Evolutionary conservation across 92 coral and sea anemone genomes (phyloP), one percentile per base, ranked within the genome.

Genomic region (Phenganax subtilis): DNA sequence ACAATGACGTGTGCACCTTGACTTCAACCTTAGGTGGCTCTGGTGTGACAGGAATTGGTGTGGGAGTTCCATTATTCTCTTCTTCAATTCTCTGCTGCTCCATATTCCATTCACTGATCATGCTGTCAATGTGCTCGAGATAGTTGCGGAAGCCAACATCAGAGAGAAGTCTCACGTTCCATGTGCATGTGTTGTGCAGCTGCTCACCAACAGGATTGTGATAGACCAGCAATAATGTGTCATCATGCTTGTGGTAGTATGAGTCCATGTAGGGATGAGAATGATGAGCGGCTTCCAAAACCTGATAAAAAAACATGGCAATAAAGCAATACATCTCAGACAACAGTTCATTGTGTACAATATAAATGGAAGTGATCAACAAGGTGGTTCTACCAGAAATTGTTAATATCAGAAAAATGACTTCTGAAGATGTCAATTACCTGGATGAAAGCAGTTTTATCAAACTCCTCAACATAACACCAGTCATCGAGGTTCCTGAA

Each of bases 121-220:
- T 65, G 27, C 14, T 51, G 51, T 47, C 68, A 56, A 94, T 92
- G 61, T 94, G 94, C 57, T 92, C 97, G n/a, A 94, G 89, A 86
- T 94, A 94, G 88, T 94, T 94, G n/a, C 96, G 90, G 86, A 94
- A 94, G 81, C 98, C 98, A 55, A 94, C 98, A 63, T 94, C 92
- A 17, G 98, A 94, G 72, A 92, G 98, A 0, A 94, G 98, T 52
- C 89, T 86, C 16, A 93, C 88, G 60, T 86, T 84, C 98, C 98
- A 94, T 15, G 92, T 59, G 25, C 87, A 83, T 60, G 64, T 75
- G 72, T 85, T 91, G 52, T 84, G 71, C 53, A 82, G 62, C 77
- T 86, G 77, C 27, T 88, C 85, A 58, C 98, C 98, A 15, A 93
- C 87, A 56, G 98, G 98, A 64, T 94, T 94, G 85, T 94, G 96